Evolutionary conservation across 2,113 vertebrate species (phyloP).

Genomic region (Mystacornis crossleyi): DNA sequence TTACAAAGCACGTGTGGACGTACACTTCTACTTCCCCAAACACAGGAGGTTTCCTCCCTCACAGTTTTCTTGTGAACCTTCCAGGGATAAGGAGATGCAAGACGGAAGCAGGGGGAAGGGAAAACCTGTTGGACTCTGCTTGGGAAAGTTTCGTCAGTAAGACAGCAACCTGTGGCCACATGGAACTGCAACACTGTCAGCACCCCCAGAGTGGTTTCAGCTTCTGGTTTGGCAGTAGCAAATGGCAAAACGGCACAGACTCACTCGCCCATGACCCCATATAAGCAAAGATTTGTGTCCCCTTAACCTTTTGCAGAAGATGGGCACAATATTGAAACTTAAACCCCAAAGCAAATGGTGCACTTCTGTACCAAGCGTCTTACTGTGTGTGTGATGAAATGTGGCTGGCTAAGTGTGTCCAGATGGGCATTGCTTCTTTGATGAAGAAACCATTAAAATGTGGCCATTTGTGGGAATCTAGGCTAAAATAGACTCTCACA

Average conservation of each 20-base stretch:
- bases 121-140: not conserved
- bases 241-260: not conserved
- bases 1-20: not conserved
- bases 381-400: not conserved
- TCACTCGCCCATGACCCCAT: not conserved
- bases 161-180: not conserved
- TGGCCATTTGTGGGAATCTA: not conserved
- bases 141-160: not conserved
- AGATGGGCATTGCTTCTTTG: not conserved
- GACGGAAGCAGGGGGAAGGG: not conserved
- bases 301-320: not conserved
- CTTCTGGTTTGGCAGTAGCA: not conserved
- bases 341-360: not conserved
- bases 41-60: not conserved
- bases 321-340: not conserved
- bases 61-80: not conserved
- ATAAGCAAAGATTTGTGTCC: not conserved
- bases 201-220: not conserved
- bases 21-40: not conserved
- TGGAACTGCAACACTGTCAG: not conserved
- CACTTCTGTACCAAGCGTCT: not conserved
- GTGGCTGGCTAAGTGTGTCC: not conserved
- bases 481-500: not conserved
- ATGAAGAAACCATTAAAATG: not conserved
- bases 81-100: not conserved